These are phyloP conservation scores for Sebastes aleutianus DNA, from an alignment of 2,797 vertebrate species.

Conservation along the genomic window DNA sequence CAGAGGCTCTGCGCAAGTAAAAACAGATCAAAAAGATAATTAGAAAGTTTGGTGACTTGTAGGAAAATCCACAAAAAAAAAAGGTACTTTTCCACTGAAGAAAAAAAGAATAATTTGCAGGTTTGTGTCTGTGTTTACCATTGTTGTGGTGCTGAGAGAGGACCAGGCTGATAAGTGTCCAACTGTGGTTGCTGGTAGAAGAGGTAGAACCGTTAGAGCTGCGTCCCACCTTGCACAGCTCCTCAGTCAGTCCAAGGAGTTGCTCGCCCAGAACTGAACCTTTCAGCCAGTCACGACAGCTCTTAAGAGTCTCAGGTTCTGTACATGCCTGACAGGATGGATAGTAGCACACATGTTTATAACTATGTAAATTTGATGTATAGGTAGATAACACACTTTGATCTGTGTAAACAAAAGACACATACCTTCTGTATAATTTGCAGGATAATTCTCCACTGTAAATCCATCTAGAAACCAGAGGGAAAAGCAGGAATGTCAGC, in stretches of 20 bases:
- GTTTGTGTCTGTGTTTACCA: constrained; percentile 72
- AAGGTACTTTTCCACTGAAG: background rate
- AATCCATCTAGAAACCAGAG: constrained; percentile 83
- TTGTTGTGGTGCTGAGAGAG: constrained; percentile 89
- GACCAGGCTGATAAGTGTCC: constrained; percentile 91
- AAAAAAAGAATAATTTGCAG: background rate
- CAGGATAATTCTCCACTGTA: constrained; percentile 88
- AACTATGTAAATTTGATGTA: background rate
- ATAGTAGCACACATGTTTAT: background rate
- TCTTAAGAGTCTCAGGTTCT: constrained; percentile 79
- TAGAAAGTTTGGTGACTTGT: background rate
- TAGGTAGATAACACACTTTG: background rate
- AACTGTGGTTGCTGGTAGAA: constrained; percentile 81
- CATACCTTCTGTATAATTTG: constrained; percentile 93
- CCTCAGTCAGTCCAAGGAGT: constrained; percentile 86
- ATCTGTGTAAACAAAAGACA: background rate
- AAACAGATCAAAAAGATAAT: background rate
- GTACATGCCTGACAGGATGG: constrained; percentile 84
- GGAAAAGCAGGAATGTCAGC: background rate
- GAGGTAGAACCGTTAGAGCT: constrained; percentile 59
- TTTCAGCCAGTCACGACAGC: constrained; percentile 89
- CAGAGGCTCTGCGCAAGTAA: constrained; percentile 82
- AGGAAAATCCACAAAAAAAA: background rate
- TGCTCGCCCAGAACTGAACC: constrained; percentile 89
- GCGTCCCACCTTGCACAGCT: constrained; percentile 84